A percentile compares a stretch with the other conserved stretches of the same genome.
Conservation (phyloP, 1,140 invertebrate genomes). For the Sycophila sp. region DNA sequence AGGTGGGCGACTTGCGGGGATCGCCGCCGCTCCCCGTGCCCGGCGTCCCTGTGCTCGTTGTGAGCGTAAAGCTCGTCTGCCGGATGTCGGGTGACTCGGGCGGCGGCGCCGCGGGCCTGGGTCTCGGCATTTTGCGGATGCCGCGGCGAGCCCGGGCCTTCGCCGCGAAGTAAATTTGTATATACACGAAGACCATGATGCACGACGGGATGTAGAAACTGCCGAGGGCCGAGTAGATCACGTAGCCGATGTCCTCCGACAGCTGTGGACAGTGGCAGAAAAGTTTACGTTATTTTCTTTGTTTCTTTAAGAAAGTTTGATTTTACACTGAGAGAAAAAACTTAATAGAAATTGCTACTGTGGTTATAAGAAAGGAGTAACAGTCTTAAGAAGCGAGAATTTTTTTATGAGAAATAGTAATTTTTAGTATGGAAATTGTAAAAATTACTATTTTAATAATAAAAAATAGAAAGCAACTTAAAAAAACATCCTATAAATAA, state of each 20-base stretch:
- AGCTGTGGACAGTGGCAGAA: no score
- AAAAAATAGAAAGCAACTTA: no score
- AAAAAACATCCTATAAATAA: no score
- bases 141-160: constrained; percentile 87
- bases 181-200: constrained; percentile 99
- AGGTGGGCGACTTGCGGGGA: constrained; percentile 49
- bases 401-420: no score
- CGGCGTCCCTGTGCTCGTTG: constrained; percentile 52
- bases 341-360: no score
- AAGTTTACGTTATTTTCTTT: no score
- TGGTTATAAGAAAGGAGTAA: no score
- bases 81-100: constrained; percentile 61
- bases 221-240: constrained; percentile 96
- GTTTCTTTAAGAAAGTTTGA: no score
- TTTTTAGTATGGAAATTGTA: no score
- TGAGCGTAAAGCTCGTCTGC: constrained; percentile 63
- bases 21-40: constrained; percentile 52
- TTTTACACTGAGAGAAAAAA: no score
- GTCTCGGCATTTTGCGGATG: constrained; percentile 80
- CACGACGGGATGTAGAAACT: constrained; percentile 99
- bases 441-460: no score
- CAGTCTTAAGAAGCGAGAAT: no score
- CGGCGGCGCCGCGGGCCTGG: constrained; percentile 63
- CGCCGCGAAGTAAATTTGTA: constrained; percentile 97
- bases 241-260: constrained; percentile 95